These are phyloP conservation scores for Sebastes melanostomus DNA, from an alignment of 2,797 vertebrate genomes.

Conservation along the genomic window DNA sequence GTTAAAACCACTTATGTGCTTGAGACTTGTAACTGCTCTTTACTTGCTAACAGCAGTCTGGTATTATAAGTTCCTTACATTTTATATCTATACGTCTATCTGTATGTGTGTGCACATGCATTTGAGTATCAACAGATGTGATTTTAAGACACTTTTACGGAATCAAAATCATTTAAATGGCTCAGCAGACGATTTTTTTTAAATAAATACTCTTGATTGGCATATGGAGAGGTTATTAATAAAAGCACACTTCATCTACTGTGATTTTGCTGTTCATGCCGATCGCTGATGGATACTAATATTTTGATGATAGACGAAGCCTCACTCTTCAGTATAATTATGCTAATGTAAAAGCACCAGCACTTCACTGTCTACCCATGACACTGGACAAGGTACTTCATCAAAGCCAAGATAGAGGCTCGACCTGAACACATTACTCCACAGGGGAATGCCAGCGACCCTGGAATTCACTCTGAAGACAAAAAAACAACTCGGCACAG, in stretches of 20 bases:
- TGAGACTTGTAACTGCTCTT: slow-evolving; percentile 50
- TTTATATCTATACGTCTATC: slow-evolving; percentile 8
- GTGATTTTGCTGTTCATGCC: slow-evolving; percentile 63
- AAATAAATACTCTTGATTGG: slow-evolving; percentile 48
- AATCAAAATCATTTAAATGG: slow-evolving; percentile 38
- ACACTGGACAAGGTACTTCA: slow-evolving; percentile 75
- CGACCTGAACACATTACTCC: slow-evolving; percentile 55
- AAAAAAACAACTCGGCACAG: neutral
- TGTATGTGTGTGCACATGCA: neutral
- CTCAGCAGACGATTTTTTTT: neutral
- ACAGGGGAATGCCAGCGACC: slow-evolving; percentile 27
- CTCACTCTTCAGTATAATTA: slow-evolving; percentile 78
- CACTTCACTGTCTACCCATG: slow-evolving; percentile 74
- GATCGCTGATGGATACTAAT: slow-evolving; percentile 74
- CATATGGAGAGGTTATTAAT: slow-evolving; percentile 72
- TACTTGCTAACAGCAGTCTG: slow-evolving; percentile 29
- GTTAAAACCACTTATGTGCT: slow-evolving; percentile 45
- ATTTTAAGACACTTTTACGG: slow-evolving; percentile 28
- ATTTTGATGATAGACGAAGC: slow-evolving; percentile 78
- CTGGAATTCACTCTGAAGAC: slow-evolving; percentile 40
- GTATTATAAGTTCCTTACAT: neutral
- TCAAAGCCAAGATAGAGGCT: slow-evolving; percentile 69
- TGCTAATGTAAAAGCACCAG: slow-evolving; percentile 73
- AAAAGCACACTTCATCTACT: slow-evolving; percentile 69
- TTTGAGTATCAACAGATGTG: neutral